Percentiles rank a stretch among this genome's conserved stretches.
Conservation (phyloP, 2,888 invertebrate species). For the Cryptocheilus praepositus region DNA sequence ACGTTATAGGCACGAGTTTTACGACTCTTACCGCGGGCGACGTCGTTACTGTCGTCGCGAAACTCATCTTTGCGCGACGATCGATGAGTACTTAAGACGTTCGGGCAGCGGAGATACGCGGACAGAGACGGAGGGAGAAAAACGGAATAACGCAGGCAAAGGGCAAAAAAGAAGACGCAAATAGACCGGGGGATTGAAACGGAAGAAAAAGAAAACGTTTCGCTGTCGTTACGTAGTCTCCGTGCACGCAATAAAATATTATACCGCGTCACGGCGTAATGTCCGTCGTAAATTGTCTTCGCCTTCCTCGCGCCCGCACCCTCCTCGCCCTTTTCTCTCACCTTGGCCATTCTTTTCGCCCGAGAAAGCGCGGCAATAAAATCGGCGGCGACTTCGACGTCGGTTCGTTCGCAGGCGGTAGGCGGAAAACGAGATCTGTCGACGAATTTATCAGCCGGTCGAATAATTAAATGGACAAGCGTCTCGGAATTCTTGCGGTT, state of each 20-base stretch:
- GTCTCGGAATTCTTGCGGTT: too few relatives aligned
- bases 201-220: slow-evolving; percentile 1
- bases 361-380: too few relatives aligned
- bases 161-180: not conserved
- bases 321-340: not conserved
- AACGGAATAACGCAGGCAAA: not conserved
- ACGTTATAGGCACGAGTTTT: slow-evolving; percentile 17
- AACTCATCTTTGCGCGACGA: slow-evolving; percentile 39
- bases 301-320: not conserved
- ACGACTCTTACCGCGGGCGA: slow-evolving; percentile 30
- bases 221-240: slow-evolving; percentile 8
- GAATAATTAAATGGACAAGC: too few relatives aligned
- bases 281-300: slow-evolving; percentile 17
- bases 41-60: slow-evolving; percentile 37
- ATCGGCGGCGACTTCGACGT: too few relatives aligned
- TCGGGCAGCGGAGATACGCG: not conserved
- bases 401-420: too few relatives aligned
- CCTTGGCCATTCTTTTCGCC: too few relatives aligned
- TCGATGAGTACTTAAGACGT: slow-evolving; percentile 38
- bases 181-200: not conserved
- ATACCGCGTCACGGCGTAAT: slow-evolving; percentile 17
- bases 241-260: slow-evolving; percentile 18
- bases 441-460: too few relatives aligned
- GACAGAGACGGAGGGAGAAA: not conserved
- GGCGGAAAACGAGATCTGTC: too few relatives aligned